A percentile compares a stretch with the other conserved stretches of the same genome.
These are phyloP conservation scores for Mormyrus iriodes DNA, from an alignment of 2,113 vertebrate species.

Conservation along the genomic window DNA sequence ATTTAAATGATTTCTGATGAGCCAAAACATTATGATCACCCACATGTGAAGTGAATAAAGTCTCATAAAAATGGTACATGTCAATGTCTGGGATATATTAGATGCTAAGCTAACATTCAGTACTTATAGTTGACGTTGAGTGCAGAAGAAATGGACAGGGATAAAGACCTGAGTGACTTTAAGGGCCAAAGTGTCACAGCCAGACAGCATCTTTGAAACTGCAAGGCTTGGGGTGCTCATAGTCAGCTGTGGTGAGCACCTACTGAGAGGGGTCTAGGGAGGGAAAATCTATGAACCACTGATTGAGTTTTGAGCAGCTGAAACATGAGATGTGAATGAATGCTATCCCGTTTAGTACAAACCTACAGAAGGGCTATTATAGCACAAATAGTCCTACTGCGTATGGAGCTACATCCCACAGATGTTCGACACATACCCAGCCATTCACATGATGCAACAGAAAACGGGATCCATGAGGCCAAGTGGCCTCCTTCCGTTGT, in stretches of 20 bases:
- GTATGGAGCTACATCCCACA: not conserved
- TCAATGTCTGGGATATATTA: not conserved
- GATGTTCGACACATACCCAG: too few species aligned
- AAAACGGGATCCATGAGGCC: too few species aligned
- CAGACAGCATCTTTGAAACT: not conserved
- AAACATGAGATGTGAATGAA: not conserved
- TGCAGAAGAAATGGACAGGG: not conserved
- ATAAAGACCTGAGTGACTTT: not conserved
- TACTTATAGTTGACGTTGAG: not conserved
- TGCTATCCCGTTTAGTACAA: not conserved
- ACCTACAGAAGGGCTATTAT: not conserved
- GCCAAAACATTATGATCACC: not conserved
- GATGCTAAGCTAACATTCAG: not conserved
- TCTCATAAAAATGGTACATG: not conserved
- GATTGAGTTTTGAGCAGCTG: not conserved
- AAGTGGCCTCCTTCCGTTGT: too few species aligned
- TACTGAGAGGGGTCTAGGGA: not conserved
- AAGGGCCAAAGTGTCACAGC: not conserved
- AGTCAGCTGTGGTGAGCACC: too few species aligned
- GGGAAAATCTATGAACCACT: not conserved
- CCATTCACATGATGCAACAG: too few species aligned
- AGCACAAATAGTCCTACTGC: not conserved
- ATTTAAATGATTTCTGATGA: not conserved
- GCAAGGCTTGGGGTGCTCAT: not conserved
- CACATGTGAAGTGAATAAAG: not conserved